A percentile compares a stretch with the other conserved stretches of the same genome.
phyloP scores from a whole-genome alignment of 2,797 vertebrate species.

The Acanthurus lineatus region DNA sequence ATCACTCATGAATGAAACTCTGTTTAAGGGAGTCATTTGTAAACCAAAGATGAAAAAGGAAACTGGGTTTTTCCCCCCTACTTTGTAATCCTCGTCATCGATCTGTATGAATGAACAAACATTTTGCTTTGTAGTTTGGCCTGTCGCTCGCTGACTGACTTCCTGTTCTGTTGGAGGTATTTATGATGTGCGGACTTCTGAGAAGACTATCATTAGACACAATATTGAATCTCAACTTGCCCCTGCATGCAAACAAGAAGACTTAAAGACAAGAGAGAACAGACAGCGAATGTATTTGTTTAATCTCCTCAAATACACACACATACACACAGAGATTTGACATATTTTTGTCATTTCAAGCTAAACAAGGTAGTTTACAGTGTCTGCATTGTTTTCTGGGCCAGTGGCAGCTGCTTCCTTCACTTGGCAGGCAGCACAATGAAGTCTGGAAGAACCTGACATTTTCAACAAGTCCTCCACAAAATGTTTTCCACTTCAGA shows the following conservation, averaged over 20 bases:
- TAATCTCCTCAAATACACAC: conserved; percentile 32
- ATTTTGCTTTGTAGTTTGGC: conserved; percentile 17
- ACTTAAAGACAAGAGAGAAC: conserved; percentile 56
- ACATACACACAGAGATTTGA: conserved; percentile 57
- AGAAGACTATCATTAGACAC: conserved; percentile 83
- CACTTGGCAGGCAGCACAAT: conserved; percentile 63
- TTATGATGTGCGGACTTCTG: conserved; percentile 77
- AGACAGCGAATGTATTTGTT: conserved; percentile 46
- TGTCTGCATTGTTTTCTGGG: conserved; percentile 79
- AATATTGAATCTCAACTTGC: conserved; percentile 81
- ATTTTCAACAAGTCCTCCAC: conserved; percentile 42
- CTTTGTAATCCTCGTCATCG: conserved; percentile 16
- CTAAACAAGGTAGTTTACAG: conserved; percentile 77
- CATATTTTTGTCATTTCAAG: conserved; percentile 76
- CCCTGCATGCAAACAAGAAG: conserved; percentile 75
- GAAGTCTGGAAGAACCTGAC: conserved; percentile 67
- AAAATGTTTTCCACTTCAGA: conserved; percentile 31
- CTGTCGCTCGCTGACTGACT: conserved; percentile 43
- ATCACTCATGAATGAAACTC: conserved; percentile 41
- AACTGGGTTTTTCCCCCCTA: conserved; percentile 1
- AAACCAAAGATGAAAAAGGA: conserved; percentile 20
- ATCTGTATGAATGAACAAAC: conserved; percentile 32
- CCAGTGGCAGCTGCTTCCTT: conserved; percentile 80
- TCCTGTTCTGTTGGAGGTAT: conserved; percentile 75
- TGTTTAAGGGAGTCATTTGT: background rate